Percentiles rank a stretch among this genome's conserved stretches.
Conservation (phyloP, 2,113 vertebrate genomes). For the Marcusenius ussheri region DNA sequence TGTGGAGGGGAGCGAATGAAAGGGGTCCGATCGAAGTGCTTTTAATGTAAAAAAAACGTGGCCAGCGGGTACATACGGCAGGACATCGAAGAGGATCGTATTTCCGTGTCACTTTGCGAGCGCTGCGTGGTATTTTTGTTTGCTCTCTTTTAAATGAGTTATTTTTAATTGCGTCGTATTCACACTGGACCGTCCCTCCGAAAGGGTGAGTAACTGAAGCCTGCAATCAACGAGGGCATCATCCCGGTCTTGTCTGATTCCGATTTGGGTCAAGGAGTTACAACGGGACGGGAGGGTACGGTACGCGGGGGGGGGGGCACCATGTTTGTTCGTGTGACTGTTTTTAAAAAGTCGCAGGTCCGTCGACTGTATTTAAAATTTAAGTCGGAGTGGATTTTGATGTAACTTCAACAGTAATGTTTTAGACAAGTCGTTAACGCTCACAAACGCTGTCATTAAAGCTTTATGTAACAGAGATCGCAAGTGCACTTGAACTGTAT, state of each 20-base stretch:
- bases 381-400: not conserved
- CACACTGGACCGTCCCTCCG: conserved; percentile 52
- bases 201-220: conserved; percentile 51
- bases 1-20: conserved; percentile 9
- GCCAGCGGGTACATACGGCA: conserved; percentile 12
- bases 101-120: conserved; percentile 2
- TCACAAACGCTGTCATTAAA: not conserved
- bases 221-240: conserved; percentile 6
- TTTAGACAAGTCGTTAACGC: not conserved
- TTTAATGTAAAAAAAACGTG: conserved; percentile 2
- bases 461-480: not conserved
- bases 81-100: not conserved
- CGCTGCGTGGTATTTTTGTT: not conserved
- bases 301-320: not conserved
- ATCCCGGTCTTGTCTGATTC: not conserved
- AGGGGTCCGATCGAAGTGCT: not conserved
- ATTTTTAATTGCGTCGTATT: conserved; percentile 39
- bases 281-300: conserved; percentile 2
- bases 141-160: conserved; percentile 26
- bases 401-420: not conserved
- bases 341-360: not conserved
- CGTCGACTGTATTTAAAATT: not conserved
- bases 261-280: conserved; percentile 13
- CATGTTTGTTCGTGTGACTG: not conserved
- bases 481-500: not conserved